Percentiles rank a stretch among this genome's conserved stretches.
These are phyloP conservation scores for Betta splendens DNA, from an alignment of 2,797 vertebrate genomes.

Conservation along the genomic window DNA sequence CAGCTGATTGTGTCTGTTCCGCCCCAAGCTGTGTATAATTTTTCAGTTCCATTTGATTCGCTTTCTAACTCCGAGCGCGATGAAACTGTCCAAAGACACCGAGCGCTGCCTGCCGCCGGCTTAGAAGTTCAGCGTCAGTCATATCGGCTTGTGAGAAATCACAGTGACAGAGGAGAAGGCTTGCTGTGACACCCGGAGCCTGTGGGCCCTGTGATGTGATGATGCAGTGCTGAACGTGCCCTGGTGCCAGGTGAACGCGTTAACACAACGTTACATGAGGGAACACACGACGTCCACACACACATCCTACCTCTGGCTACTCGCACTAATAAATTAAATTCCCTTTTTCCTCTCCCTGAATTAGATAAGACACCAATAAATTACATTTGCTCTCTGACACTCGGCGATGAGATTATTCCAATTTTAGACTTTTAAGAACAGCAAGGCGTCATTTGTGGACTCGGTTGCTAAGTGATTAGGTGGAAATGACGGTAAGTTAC, in stretches of 20 bases:
- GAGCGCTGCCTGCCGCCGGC: background rate
- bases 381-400: slow-evolving; percentile 54
- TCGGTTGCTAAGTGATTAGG: background rate
- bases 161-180: slow-evolving; percentile 35
- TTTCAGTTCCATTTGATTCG: background rate
- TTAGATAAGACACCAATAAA: slow-evolving; percentile 53
- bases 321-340: slow-evolving; percentile 46
- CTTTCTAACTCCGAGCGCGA: background rate
- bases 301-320: slow-evolving; percentile 28
- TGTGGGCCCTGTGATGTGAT: background rate
- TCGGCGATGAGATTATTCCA: slow-evolving; percentile 39
- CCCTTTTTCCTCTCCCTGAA: slow-evolving; percentile 33
- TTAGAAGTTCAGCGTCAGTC: slow-evolving; percentile 41
- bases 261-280: slow-evolving; percentile 11
- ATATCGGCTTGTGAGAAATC: slow-evolving; percentile 30
- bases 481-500: background rate
- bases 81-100: background rate
- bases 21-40: background rate
- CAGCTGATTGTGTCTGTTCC: background rate
- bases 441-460: background rate
- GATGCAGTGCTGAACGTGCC: slow-evolving; percentile 10
- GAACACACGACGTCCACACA: too few species aligned
- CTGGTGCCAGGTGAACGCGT: slow-evolving; percentile 16
- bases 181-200: slow-evolving; percentile 36
- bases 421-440: slow-evolving; percentile 30